These are phyloP conservation scores for Dromaius novaehollandiae DNA, from an alignment of 2,113 vertebrate genomes.

Conservation along the genomic window DNA sequence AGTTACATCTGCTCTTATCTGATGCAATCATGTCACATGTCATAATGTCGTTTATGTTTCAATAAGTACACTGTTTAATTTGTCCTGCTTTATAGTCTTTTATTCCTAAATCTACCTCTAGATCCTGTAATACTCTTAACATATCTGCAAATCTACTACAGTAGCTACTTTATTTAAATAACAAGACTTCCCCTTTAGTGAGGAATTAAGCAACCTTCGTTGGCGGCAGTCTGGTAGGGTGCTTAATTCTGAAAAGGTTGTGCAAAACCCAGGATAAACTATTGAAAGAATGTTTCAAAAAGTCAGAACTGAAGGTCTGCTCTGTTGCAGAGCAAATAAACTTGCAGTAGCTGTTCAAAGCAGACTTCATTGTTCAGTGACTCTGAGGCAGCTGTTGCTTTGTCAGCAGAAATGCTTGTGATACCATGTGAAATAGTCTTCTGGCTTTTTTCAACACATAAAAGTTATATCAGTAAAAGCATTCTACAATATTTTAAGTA, in stretches of 20 bases:
- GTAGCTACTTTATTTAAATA: constrained; percentile 78
- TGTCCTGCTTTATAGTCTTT: constrained; percentile 70
- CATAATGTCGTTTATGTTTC: constrained; percentile 44
- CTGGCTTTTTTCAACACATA: background rate
- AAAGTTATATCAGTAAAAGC: background rate
- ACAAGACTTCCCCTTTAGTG: constrained; percentile 65
- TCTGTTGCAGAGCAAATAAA: constrained; percentile 55
- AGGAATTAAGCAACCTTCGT: constrained; percentile 73
- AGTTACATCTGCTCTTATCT: constrained; percentile 22
- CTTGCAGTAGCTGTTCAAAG: constrained; percentile 51
- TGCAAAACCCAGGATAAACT: constrained; percentile 64
- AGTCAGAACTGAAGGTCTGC: constrained; percentile 40
- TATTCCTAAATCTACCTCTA: constrained; percentile 65
- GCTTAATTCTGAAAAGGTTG: constrained; percentile 72
- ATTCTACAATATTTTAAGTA: background rate
- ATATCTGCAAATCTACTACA: constrained; percentile 74
- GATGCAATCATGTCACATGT: constrained; percentile 39
- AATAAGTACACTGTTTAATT: constrained; percentile 61
- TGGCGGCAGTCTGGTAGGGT: constrained; percentile 61
- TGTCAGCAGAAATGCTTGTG: constrained; percentile 39
- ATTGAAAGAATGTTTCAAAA: constrained; percentile 70
- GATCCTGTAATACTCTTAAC: constrained; percentile 79
- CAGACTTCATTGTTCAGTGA: constrained; percentile 40
- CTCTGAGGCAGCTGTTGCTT: constrained; percentile 1
- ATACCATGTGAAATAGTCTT: constrained; percentile 9